phyloP scores from a whole-genome alignment of 2,888 invertebrate species.

The Ditula angustiorana region DNA sequence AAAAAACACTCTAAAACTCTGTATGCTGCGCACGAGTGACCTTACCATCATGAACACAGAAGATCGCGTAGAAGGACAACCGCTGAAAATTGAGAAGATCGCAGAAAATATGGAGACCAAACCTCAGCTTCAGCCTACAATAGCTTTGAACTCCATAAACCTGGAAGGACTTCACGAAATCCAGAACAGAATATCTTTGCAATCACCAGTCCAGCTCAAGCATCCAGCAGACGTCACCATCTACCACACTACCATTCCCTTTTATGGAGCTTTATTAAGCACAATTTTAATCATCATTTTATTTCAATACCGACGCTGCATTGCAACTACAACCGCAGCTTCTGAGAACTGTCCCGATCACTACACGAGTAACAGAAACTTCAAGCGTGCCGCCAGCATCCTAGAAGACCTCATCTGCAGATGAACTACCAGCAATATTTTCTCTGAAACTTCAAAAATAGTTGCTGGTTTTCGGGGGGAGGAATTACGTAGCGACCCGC shows the following conservation, averaged over 20 bases:
- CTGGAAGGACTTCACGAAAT: constrained; percentile 14
- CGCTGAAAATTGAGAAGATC: background rate
- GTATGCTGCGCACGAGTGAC: background rate
- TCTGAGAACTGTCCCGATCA: no score
- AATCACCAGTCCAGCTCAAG: background rate
- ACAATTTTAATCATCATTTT: background rate
- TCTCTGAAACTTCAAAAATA: background rate
- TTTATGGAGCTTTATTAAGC: constrained; percentile 26
- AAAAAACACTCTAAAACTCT: background rate
- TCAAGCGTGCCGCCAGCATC: background rate
- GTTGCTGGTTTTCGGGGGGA: background rate
- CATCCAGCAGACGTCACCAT: background rate
- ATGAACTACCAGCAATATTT: background rate
- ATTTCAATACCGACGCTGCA: background rate
- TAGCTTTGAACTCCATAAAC: no score
- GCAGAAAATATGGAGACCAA: no score
- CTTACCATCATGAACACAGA: background rate
- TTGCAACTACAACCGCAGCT: background rate
- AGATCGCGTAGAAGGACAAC: background rate
- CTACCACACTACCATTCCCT: constrained; percentile 39
- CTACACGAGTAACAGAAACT: no score
- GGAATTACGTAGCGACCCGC: background rate
- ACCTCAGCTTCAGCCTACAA: no score
- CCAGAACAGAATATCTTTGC: constrained; percentile 13
- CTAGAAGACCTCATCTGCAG: background rate